A percentile compares a stretch with the other conserved stretches of the same genome.
Conservation (phyloP, 2,888 invertebrate genomes). For the Trissolcus japonicus region DNA sequence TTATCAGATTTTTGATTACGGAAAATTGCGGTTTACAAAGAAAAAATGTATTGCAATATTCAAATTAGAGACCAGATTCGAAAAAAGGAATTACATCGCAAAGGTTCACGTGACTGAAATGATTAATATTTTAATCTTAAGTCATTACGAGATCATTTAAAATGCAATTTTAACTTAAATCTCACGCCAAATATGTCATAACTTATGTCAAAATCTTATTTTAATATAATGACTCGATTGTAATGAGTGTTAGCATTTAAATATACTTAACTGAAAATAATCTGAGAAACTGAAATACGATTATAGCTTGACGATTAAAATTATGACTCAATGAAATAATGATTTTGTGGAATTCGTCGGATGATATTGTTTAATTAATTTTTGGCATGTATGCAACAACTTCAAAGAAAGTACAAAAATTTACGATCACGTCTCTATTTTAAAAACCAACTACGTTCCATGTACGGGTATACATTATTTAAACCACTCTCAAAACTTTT, state of each 20-base stretch:
- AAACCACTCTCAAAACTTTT: conserved; percentile 34
- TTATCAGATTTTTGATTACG: conserved; percentile 37
- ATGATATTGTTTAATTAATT: too few relatives aligned
- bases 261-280: too few relatives aligned
- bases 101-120: conserved; percentile 33
- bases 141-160: too few relatives aligned
- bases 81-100: conserved; percentile 25
- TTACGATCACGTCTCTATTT: conserved; percentile 21
- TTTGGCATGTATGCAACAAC: too few relatives aligned
- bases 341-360: too few relatives aligned
- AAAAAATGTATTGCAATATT: conserved; percentile 51
- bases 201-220: too few relatives aligned
- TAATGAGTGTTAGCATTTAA: too few relatives aligned
- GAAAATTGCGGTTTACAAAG: conserved; percentile 39
- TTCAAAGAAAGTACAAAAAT: conserved; percentile 7
- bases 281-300: too few relatives aligned
- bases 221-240: too few relatives aligned
- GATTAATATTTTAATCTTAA: conserved; percentile 31
- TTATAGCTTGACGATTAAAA: too few relatives aligned
- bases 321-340: too few relatives aligned
- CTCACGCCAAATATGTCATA: too few relatives aligned
- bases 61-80: conserved; percentile 37
- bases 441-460: conserved; percentile 20
- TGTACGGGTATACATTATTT: conserved; percentile 30
- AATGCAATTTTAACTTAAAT: neutral